These are phyloP conservation scores for Philopedon plagiatum DNA, from an alignment of 2,888 invertebrate species.

Conservation along the genomic window DNA sequence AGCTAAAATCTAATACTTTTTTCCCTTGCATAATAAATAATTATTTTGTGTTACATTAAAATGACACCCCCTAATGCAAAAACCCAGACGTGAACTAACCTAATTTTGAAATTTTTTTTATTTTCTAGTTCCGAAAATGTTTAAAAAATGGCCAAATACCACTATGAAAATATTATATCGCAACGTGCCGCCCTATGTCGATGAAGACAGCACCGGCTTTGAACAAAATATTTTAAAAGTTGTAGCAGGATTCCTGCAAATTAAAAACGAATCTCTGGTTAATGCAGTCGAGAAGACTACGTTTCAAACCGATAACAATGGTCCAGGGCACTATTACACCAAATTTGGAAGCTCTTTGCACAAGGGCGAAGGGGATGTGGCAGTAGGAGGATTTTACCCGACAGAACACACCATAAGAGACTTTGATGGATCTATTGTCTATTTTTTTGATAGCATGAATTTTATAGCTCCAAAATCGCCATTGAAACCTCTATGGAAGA, in stretches of 20 bases:
- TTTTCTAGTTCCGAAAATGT: background rate
- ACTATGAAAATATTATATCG: constrained; percentile 14
- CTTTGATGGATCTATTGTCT: constrained; percentile 13
- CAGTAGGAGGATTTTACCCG: constrained; percentile 3
- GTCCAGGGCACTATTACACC: background rate
- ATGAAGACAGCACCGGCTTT: background rate
- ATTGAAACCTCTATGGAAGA: background rate
- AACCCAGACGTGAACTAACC: no score
- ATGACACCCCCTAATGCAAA: no score
- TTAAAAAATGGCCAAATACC: constrained; percentile 19
- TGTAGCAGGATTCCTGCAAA: background rate
- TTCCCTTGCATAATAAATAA: no score
- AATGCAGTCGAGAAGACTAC: background rate
- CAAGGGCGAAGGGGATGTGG: background rate
- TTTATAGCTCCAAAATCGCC: constrained; percentile 2
- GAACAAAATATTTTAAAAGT: constrained; percentile 21
- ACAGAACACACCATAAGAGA: constrained; percentile 13
- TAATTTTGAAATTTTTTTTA: no score
- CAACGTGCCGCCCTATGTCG: constrained; percentile 1
- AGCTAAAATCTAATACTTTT: no score
- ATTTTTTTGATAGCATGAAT: constrained; percentile 6
- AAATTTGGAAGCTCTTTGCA: background rate
- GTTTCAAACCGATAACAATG: background rate
- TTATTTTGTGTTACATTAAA: no score
- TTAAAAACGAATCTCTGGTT: constrained; percentile 5